These are phyloP conservation scores for Symphodus melops DNA, from an alignment of 2,113 vertebrate genomes.

Conservation along the genomic window DNA sequence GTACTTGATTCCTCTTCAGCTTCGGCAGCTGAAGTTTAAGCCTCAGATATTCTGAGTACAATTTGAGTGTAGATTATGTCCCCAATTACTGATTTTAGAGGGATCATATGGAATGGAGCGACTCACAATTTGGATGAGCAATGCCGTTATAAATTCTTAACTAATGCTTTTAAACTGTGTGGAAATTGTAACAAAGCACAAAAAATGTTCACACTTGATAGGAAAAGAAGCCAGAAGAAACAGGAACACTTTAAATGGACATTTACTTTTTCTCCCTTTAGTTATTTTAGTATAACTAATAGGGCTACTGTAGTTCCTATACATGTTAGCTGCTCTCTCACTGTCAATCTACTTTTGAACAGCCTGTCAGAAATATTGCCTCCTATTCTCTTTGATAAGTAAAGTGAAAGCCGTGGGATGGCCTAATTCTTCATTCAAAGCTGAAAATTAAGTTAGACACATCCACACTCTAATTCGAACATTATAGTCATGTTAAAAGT, in stretches of 20 bases:
- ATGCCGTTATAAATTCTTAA: neutral
- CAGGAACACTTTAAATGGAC: neutral
- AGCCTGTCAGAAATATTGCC: conserved; percentile 17
- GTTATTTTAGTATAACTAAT: neutral
- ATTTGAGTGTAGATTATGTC: neutral
- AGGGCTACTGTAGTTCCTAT: neutral
- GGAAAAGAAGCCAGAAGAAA: neutral
- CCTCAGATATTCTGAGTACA: neutral
- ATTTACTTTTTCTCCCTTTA: neutral
- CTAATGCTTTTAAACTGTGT: neutral
- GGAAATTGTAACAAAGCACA: neutral
- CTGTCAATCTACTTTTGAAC: conserved; percentile 34
- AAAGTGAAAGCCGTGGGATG: conserved; percentile 41
- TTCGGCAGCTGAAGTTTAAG: neutral
- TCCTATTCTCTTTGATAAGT: conserved; percentile 52
- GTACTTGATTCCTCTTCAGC: neutral
- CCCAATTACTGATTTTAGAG: neutral
- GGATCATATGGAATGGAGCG: neutral
- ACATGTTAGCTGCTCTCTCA: neutral
- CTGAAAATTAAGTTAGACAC: conserved; percentile 12
- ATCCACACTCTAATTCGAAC: neutral
- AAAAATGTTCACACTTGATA: neutral
- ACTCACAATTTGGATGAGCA: neutral
- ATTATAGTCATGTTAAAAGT: neutral
- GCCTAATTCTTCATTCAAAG: conserved; percentile 21